Evolutionary conservation across 2,888 invertebrate genomes (phyloP), one percentile per base, ranked within the genome.

Genomic region (Lamproptera curius): DNA sequence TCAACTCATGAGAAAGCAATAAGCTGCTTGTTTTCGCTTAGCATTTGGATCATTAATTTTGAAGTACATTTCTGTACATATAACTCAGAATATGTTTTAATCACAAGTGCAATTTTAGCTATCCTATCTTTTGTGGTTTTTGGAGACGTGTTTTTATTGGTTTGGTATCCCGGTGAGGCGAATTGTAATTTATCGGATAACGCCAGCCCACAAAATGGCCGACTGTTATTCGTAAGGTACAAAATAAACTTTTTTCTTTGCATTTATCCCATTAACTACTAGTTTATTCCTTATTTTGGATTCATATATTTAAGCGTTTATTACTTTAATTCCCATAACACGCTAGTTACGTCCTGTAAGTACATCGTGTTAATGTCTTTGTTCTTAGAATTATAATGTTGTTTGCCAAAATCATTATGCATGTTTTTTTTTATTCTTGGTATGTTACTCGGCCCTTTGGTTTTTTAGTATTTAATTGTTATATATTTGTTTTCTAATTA

Each of bases 161-260:
- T 65, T 64, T 64, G 66, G 70, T 67, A 71, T 65, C 63, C 58
- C 62, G 72, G 71, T 69, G 71, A 71, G 70, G 63, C 55, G 61
- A 71, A 66, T 71, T 64, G 61, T 70, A 75, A 70, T 67, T 70
- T 78, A 73, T 84, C 84, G 83, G 76, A 82, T 83, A 86, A 84
- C 84, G 86, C 85, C 64, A 85, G 83, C 80, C 85, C 75, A 84
- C 87, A 87, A 87, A 81, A 87, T 87, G 87, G 87, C 87, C 86
- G 87, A 83, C 86, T 81, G 80, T 82, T 85, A 77, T 83, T 86
- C 78, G 84, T 87, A 82, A 85, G 84, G 85, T 85, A 84, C 75
- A 73, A 75, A 76, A 73, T 74, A 71, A 73, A 72, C 64, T 67
- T 70, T n/a, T n/a, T 73, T 75, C 62, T 59, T 70, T 65, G 54